These are phyloP conservation scores for Prinia subflava DNA, from an alignment of 2,113 vertebrate genomes.

Conservation along the genomic window DNA sequence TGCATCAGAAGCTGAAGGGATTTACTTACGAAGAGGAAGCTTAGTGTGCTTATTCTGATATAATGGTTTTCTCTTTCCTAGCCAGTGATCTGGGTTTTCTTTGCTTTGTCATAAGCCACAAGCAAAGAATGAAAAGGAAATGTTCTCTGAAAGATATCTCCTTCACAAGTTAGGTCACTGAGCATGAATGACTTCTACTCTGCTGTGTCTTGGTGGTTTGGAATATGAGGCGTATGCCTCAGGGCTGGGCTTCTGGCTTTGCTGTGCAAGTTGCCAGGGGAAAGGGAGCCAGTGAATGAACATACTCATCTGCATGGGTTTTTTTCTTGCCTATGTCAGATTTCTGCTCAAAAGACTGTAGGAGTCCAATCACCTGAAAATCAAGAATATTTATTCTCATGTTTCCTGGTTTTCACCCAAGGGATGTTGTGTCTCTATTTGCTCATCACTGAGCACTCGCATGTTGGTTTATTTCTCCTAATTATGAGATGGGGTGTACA, in stretches of 20 bases:
- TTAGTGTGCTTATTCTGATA: fast-evolving
- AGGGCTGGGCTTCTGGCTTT: background rate
- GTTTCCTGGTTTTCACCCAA: background rate
- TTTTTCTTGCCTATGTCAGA: background rate
- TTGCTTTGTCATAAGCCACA: background rate
- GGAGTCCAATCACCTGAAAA: background rate
- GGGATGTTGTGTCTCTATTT: fast-evolving
- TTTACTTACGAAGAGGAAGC: background rate
- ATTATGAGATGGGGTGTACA: background rate
- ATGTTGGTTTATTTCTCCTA: background rate
- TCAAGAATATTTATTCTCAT: background rate
- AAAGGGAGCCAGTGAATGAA: background rate
- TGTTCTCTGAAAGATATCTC: background rate
- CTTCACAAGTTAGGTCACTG: background rate
- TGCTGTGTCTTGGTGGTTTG: background rate
- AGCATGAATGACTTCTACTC: background rate
- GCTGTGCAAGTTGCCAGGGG: background rate
- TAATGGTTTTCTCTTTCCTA: background rate
- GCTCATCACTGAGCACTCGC: fast-evolving
- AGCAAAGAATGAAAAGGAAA: background rate
- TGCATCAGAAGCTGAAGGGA: background rate
- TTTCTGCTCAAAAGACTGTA: background rate
- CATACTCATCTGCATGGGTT: background rate
- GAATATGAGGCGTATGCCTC: background rate
- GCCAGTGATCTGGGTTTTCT: background rate